These are phyloP conservation scores for Bradypus variegatus DNA, from an alignment of 2,797 vertebrate species.

Conservation along the genomic window DNA sequence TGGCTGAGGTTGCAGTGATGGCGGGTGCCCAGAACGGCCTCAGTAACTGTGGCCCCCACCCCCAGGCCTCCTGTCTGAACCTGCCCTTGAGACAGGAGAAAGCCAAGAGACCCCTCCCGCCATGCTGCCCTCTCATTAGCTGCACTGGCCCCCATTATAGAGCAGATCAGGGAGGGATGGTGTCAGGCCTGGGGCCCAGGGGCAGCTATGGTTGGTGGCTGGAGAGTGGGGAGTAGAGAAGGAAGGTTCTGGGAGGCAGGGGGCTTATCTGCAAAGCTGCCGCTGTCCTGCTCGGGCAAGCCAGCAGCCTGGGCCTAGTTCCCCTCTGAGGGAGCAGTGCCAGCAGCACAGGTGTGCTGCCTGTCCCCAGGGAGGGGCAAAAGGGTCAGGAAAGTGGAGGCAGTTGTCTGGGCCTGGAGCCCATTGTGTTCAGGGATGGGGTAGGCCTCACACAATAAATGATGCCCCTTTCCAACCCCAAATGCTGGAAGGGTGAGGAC, in stretches of 20 bases:
- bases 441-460: background rate
- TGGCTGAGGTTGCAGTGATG: too few relatives aligned
- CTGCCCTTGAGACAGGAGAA: too few relatives aligned
- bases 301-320: background rate
- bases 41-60: too few relatives aligned
- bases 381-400: background rate
- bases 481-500: background rate
- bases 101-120: too few relatives aligned
- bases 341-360: background rate
- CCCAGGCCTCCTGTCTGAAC: background rate
- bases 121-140: too few relatives aligned
- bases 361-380: background rate
- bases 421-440: background rate
- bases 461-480: background rate
- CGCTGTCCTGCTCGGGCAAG: background rate
- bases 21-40: background rate
- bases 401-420: background rate
- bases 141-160: background rate
- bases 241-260: background rate
- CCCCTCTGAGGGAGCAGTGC: background rate
- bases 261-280: background rate
- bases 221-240: background rate
- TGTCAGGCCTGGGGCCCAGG: background rate
- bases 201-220: background rate
- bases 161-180: background rate